Evolutionary conservation across 2,888 invertebrate genomes (phyloP).

Genomic region (Calliscelio sp.): DNA sequence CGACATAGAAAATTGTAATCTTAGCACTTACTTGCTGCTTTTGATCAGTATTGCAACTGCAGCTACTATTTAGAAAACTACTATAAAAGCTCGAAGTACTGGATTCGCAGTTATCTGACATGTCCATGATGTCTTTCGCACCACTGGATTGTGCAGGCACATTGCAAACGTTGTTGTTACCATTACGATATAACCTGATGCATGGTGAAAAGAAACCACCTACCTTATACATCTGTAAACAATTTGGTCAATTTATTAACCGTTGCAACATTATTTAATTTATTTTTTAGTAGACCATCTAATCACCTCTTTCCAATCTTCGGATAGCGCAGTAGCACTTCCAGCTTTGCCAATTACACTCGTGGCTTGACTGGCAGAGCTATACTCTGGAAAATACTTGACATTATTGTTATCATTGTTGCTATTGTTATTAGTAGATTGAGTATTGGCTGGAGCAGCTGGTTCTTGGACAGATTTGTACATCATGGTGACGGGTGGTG

Average conservation of each 20-base stretch:
- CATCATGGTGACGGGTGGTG: constrained; percentile 86
- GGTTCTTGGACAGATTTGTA: constrained; percentile 87
- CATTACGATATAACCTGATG: constrained; percentile 72
- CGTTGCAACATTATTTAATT: too few species aligned
- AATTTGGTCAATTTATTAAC: too few species aligned
- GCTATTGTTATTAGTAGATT: constrained; percentile 38
- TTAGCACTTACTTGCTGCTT: constrained; percentile 64
- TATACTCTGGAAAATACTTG: constrained; percentile 17
- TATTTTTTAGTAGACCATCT: too few species aligned
- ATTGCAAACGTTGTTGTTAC: constrained; percentile 69
- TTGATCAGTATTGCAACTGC: constrained; percentile 78
- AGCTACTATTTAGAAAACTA: constrained; percentile 83
- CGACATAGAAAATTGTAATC: neutral
- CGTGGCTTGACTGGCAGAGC: constrained; percentile 15
- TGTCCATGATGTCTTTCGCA: constrained; percentile 42
- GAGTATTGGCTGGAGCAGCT: constrained; percentile 72
- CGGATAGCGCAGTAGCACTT: constrained; percentile 87
- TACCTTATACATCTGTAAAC: constrained; percentile 78
- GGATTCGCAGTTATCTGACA: constrained; percentile 77
- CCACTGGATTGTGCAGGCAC: constrained; percentile 60
- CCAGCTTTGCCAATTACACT: constrained; percentile 87
- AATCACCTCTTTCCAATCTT: constrained; percentile 87
- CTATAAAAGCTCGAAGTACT: constrained; percentile 84
- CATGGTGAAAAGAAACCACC: constrained; percentile 79
- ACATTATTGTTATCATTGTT: constrained; percentile 30